phyloP scores from a whole-genome alignment of 2,113 vertebrate species.

The Podiceps cristatus region DNA sequence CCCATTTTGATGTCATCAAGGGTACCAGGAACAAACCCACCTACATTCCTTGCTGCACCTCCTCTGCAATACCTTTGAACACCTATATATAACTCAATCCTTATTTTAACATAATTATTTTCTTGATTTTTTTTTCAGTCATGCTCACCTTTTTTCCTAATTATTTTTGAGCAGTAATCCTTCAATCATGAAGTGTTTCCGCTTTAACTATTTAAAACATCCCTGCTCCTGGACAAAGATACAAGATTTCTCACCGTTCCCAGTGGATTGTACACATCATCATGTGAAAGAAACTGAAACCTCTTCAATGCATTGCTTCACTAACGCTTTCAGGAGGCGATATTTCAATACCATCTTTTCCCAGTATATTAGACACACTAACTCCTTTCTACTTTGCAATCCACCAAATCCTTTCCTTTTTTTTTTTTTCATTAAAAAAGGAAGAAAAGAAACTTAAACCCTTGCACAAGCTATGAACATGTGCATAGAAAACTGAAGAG shows the following conservation, averaged over 20 bases:
- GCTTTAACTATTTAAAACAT: background rate
- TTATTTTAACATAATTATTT: background rate
- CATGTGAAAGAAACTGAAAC: background rate
- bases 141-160: background rate
- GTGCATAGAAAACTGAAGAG: constrained; percentile 23
- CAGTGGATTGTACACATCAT: background rate
- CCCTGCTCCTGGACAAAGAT: background rate
- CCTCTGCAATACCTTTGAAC: background rate
- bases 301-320: background rate
- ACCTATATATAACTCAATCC: background rate
- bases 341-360: background rate
- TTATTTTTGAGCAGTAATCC: background rate
- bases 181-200: background rate
- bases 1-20: background rate
- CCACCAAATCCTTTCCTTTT: constrained; percentile 32
- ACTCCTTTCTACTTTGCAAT: constrained; percentile 35
- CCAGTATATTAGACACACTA: background rate
- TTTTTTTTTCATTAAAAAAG: background rate
- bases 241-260: background rate
- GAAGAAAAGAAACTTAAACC: constrained; percentile 39
- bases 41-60: background rate
- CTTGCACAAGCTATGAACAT: constrained; percentile 34
- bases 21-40: background rate
- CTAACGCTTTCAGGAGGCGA: background rate
- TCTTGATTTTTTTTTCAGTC: background rate